Conservation (phyloP, 2,113 vertebrate genomes). For the Cercopithecus mona region DNA sequence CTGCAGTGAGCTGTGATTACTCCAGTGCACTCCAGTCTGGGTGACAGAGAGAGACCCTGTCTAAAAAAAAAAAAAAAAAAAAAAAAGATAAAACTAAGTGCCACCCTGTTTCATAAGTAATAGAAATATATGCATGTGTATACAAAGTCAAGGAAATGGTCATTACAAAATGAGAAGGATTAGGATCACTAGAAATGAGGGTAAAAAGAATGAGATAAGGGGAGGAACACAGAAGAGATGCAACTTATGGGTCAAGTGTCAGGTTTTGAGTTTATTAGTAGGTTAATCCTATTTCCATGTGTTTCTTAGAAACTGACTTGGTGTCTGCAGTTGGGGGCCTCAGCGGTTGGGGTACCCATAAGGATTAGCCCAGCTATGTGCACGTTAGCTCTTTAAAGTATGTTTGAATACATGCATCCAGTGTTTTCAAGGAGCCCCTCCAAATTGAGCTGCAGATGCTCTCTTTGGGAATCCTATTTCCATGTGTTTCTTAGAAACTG, state of each 20-base stretch:
- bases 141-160: not conserved
- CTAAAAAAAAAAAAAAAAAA: too few relatives aligned
- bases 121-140: not conserved
- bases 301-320: too few relatives aligned
- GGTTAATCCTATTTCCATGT: too few relatives aligned
- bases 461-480: not conserved
- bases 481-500: not conserved
- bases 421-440: too few relatives aligned
- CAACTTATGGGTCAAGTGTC: rapidly evolving
- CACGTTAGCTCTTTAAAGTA: not conserved
- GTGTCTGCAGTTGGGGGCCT: too few relatives aligned
- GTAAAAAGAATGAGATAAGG: not conserved
- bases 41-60: too few relatives aligned
- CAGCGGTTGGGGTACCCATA: too few relatives aligned
- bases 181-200: not conserved
- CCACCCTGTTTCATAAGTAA: not conserved
- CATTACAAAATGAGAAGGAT: too few relatives aligned
- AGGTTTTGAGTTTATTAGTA: not conserved
- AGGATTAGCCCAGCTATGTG: not conserved
- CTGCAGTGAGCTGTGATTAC: too few relatives aligned
- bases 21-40: too few relatives aligned
- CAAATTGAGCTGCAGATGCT: too few relatives aligned
- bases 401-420: not conserved
- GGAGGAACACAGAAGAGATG: not conserved
- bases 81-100: too few relatives aligned